phyloP scores from a whole-genome alignment of 2,888 invertebrate genomes.

The Cheilosia variabilis region DNA sequence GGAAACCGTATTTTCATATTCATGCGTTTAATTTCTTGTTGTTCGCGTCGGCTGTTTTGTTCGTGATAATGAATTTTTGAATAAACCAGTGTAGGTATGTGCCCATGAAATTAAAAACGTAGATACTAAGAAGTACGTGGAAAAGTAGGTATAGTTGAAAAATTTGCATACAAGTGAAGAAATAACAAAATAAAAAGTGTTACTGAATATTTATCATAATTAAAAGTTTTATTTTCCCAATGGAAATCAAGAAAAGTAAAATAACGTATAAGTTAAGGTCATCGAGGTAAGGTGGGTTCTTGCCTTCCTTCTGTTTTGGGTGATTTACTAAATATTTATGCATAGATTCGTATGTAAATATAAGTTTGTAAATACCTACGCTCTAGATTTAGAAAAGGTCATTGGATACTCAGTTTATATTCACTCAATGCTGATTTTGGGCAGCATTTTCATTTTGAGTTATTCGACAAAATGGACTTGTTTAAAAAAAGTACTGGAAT shows the following conservation, averaged over 20 bases:
- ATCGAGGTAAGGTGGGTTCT: not conserved
- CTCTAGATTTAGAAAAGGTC: not conserved
- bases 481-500: too few relatives aligned
- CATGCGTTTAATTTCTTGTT: constrained; percentile 45
- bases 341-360: not conserved
- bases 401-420: not conserved
- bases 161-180: constrained; percentile 61
- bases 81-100: not conserved
- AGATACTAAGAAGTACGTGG: constrained; percentile 32
- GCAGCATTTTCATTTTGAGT: not conserved
- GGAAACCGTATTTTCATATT: constrained; percentile 70
- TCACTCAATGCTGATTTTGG: not conserved
- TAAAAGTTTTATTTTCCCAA: constrained; percentile 39
- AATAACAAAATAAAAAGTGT: constrained; percentile 43
- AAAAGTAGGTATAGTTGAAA: constrained; percentile 44
- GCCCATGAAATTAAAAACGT: constrained; percentile 61
- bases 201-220: constrained; percentile 73
- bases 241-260: constrained; percentile 28
- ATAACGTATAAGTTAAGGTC: constrained; percentile 31
- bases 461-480: too few relatives aligned
- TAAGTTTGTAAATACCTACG: not conserved
- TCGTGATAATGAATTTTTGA: constrained; percentile 66
- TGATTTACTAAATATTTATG: not conserved
- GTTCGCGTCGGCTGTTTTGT: constrained; percentile 17
- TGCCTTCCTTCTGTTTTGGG: constrained; percentile 12